Evolutionary conservation across 2,888 invertebrate species (phyloP), one percentile per base, ranked within the genome.

Genomic region (Sesia bembeciformis): DNA sequence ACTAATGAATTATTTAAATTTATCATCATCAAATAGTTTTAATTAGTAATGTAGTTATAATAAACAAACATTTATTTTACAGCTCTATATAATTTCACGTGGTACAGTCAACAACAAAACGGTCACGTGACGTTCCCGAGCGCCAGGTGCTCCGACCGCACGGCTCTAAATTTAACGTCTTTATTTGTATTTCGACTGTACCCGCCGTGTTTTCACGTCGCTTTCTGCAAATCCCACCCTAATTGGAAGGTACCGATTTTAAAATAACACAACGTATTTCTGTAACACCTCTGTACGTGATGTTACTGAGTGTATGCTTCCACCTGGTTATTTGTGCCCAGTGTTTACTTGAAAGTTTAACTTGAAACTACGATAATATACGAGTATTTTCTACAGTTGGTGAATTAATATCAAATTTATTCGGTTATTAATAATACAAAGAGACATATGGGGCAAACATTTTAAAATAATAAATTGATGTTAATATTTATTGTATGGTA

Each of bases 91-190:
- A 62, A 54, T 63, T 74, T 64, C 60, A 46, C 4, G 46, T 46
- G 65, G 81, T 86, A 86, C 81, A 84, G 78, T 81, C 78, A 65
- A 69, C 64, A 65, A 67, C 77, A 73, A 70, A 75, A 67, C 65
- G 65, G 67, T 68, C 78, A 75, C 80, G 79, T 76, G 76, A 68
- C 72, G 74, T 58, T 61, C 38, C 51, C 59, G 68, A 64, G 72
- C 73, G 81, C 85, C 88, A 88, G 87, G 88, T 88, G 88, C 77
- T 69, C 74, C 70, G 68, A 84, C 87, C 87, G 78, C 87, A 78
- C 76, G 74, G 67, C 81, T 81, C 88, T 88, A 88, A 85, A 88
- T 88, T 85, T 87, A 88, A 81, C 86, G 75, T 85, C 84, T 87
- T 86, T 87, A 88, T 87, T 86, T 84, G 81, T 85, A 76, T 84